phyloP scores from a whole-genome alignment of 1,140 invertebrate species.

The Nixonia krombeini region DNA sequence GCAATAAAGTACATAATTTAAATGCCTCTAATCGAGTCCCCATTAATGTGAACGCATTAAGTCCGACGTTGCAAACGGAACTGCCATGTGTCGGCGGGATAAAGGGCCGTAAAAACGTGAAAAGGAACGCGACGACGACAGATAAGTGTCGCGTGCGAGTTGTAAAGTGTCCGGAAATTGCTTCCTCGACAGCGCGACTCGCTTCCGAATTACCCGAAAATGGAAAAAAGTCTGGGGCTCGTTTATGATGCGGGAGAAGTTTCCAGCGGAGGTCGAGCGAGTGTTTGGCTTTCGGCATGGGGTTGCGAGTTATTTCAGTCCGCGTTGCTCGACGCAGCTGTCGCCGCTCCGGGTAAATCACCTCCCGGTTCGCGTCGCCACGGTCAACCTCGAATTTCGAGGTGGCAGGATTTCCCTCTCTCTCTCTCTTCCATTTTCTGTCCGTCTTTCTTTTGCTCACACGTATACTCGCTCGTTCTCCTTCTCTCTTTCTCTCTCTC shows the following conservation, averaged over 20 bases:
- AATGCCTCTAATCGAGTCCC: no score
- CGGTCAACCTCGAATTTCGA: constrained; percentile 53
- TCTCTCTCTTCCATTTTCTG: no score
- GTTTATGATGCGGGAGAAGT: constrained; percentile 27
- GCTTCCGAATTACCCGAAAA: constrained; percentile 32
- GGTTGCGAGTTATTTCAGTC: constrained; percentile 59
- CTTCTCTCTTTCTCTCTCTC: no score
- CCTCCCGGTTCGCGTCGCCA: constrained; percentile 52
- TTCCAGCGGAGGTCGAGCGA: constrained; percentile 12
- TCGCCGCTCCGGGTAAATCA: constrained; percentile 57
- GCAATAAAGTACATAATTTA: no score
- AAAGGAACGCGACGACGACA: no score
- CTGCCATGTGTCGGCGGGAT: no score
- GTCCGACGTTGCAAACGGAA: no score
- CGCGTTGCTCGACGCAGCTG: constrained; percentile 53
- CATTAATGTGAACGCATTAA: no score
- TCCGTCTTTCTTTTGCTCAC: no score
- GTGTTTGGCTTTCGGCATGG: constrained; percentile 53
- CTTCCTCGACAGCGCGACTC: constrained; percentile 6
- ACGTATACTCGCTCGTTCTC: no score
- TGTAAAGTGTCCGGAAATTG: constrained; percentile 1
- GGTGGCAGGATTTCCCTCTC: no score
- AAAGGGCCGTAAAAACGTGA: no score
- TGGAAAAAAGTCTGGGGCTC: constrained; percentile 40
- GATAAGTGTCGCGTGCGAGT: not conserved